These are phyloP conservation scores for Phyllotreta cruciferae DNA, from an alignment of 2,888 invertebrate species.

Conservation along the genomic window DNA sequence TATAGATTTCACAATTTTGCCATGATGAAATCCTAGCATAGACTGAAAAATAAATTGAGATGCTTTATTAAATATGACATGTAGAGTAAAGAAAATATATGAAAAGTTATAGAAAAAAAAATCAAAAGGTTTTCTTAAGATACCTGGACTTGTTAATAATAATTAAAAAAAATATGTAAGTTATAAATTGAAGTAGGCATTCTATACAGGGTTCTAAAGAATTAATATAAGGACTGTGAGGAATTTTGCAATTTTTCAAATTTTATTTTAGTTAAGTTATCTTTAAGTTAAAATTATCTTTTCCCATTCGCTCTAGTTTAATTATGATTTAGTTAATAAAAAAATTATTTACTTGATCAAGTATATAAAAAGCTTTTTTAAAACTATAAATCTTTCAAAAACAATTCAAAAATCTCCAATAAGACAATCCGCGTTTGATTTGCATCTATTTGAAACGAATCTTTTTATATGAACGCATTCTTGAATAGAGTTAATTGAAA, in stretches of 20 bases:
- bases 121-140: slow-evolving; percentile 19
- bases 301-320: too few species aligned
- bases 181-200: background rate
- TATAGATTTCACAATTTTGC: slow-evolving; percentile 58
- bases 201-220: too few species aligned
- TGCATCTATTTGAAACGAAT: too few species aligned
- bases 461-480: too few species aligned
- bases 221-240: too few species aligned
- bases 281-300: background rate
- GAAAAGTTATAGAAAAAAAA: slow-evolving; percentile 39
- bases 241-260: too few species aligned
- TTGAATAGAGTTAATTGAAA: background rate
- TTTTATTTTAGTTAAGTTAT: too few species aligned
- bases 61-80: slow-evolving; percentile 55
- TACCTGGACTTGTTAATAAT: too few species aligned
- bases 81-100: slow-evolving; percentile 47
- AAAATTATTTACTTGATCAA: too few species aligned
- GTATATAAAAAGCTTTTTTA: too few species aligned
- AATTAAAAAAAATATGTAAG: slow-evolving; percentile 2
- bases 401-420: background rate
- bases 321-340: too few species aligned
- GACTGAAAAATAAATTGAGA: slow-evolving; percentile 54
- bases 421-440: too few species aligned
- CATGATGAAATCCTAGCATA: slow-evolving; percentile 60
- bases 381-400: background rate